Evolutionary conservation across 2,888 invertebrate species (phyloP).

Genomic region (Papilio gigon): DNA sequence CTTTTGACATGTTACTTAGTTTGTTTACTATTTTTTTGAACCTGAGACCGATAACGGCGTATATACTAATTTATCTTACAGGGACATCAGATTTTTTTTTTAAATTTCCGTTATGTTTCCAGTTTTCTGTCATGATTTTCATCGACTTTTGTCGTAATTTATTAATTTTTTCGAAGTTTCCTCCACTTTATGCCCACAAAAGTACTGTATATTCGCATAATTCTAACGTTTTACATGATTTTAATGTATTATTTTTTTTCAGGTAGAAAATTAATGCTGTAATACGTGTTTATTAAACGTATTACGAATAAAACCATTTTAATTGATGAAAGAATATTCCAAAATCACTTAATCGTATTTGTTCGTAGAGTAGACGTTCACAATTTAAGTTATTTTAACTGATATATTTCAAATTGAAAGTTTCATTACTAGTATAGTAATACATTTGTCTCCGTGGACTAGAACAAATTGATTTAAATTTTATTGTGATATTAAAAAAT

Average conservation of each 20-base stretch:
- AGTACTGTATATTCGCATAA: no score
- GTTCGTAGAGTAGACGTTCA: background rate
- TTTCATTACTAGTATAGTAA: conserved; percentile 15
- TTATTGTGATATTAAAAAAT: conserved; percentile 73
- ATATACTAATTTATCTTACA: no score
- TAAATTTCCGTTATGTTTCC: no score
- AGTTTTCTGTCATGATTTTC: no score
- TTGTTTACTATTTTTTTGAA: background rate
- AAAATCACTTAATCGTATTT: background rate
- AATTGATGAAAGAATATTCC: background rate
- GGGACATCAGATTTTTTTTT: no score
- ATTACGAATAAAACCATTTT: background rate
- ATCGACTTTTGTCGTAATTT: no score
- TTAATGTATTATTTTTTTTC: no score
- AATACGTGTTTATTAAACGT: background rate
- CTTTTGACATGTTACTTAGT: conserved; percentile 43
- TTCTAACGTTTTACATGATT: no score
- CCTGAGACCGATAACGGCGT: no score
- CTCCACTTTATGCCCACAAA: no score
- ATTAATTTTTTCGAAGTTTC: no score
- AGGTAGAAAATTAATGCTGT: background rate
- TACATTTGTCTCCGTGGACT: conserved; percentile 25
- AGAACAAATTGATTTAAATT: conserved; percentile 53
- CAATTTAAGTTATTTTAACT: background rate
- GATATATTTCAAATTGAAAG: conserved; percentile 16